Evolutionary conservation across 2,797 vertebrate species (phyloP).

Genomic region (Sebastes matsubarae): DNA sequence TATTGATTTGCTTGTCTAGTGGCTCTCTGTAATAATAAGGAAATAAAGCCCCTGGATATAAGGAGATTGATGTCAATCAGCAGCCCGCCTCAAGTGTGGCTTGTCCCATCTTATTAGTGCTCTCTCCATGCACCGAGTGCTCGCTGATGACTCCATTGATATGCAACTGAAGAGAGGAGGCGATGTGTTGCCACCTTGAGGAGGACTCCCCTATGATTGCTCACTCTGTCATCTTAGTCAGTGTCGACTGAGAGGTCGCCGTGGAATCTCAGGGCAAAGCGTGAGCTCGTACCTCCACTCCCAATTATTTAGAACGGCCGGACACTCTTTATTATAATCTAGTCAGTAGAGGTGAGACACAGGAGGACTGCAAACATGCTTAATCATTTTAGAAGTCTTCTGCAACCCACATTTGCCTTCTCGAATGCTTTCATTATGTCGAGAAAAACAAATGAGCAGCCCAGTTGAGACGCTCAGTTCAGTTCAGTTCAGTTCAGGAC

Average conservation of each 20-base stretch:
- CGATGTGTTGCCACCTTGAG: slow-evolving; percentile 71
- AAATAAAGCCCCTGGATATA: slow-evolving; percentile 79
- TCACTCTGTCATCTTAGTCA: slow-evolving; percentile 59
- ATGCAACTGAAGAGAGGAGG: slow-evolving; percentile 72
- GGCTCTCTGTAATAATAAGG: slow-evolving; percentile 79
- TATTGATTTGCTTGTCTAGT: slow-evolving; percentile 80
- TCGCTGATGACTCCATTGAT: slow-evolving; percentile 81
- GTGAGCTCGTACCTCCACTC: slow-evolving; percentile 11
- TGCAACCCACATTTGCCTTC: background rate
- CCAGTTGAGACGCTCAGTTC: background rate
- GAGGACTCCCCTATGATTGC: slow-evolving; percentile 72
- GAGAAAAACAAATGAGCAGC: background rate
- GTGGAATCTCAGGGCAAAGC: slow-evolving; percentile 37
- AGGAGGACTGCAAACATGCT: background rate
- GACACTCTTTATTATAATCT: slow-evolving; percentile 2
- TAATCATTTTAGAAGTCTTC: background rate
- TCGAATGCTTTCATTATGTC: background rate
- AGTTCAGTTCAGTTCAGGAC: background rate
- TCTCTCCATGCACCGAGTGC: slow-evolving; percentile 70
- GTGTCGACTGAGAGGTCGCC: slow-evolving; percentile 32
- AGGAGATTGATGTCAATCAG: slow-evolving; percentile 82
- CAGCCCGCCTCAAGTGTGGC: slow-evolving; percentile 68
- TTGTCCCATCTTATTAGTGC: slow-evolving; percentile 78
- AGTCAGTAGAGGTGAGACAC: background rate
- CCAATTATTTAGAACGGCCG: slow-evolving; percentile 3